Evolutionary conservation across 2,113 vertebrate species (phyloP).

Genomic region (Chamaetylas fuelleborni): DNA sequence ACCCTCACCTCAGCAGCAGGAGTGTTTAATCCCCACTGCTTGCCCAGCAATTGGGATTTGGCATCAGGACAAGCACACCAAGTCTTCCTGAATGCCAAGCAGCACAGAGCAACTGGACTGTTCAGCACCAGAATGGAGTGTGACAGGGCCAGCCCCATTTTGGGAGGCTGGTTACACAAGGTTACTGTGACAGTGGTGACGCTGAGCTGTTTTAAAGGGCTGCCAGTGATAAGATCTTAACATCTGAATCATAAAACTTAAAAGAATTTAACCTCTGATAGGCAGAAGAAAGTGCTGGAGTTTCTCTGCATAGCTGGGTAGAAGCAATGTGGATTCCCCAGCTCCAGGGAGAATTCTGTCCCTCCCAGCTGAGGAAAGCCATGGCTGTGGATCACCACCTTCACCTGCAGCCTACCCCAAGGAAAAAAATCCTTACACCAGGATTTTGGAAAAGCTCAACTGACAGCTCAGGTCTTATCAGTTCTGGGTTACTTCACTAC

Average conservation of each 20-base stretch:
- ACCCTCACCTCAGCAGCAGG: background rate
- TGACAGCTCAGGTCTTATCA: background rate
- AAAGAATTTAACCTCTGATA: background rate
- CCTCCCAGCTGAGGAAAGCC: background rate
- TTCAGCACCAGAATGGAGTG: rapidly evolving
- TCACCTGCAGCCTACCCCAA: background rate
- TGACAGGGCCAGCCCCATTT: background rate
- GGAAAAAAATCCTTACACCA: background rate
- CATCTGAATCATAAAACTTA: background rate
- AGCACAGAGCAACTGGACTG: rapidly evolving
- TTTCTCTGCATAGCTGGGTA: background rate
- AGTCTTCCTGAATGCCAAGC: background rate
- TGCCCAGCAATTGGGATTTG: background rate
- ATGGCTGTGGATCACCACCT: rapidly evolving
- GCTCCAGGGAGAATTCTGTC: background rate
- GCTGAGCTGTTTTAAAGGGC: background rate
- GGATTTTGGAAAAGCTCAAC: background rate
- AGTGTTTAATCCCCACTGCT: background rate
- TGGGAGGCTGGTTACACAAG: background rate
- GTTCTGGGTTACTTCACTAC: background rate
- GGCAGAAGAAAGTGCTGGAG: background rate
- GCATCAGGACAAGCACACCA: background rate
- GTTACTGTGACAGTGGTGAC: background rate
- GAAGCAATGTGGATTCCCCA: background rate
- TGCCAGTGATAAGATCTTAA: background rate